Evolutionary conservation across 2,797 vertebrate species (phyloP).

Genomic region (Scyliorhinus canicula): DNA sequence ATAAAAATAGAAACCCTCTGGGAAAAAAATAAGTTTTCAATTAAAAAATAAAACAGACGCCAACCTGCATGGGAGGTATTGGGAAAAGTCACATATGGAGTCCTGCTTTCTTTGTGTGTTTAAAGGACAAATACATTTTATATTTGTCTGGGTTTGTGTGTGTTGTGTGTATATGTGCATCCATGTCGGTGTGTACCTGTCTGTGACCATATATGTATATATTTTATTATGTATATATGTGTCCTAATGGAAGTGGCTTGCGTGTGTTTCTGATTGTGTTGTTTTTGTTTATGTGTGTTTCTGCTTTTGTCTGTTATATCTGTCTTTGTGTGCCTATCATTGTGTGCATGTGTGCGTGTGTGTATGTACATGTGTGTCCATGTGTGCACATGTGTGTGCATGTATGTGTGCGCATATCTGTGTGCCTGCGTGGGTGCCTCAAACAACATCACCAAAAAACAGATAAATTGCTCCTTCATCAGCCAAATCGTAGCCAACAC

Average conservation of each 20-base stretch:
- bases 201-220: background rate
- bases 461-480: too few species aligned
- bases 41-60: slow-evolving; percentile 13
- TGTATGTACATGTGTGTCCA: background rate
- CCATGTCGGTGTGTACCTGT: background rate
- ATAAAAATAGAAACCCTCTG: slow-evolving; percentile 24
- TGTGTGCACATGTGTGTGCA: background rate
- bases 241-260: background rate
- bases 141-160: background rate
- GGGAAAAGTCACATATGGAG: slow-evolving; percentile 9
- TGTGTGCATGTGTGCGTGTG: background rate
- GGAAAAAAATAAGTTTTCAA: slow-evolving; percentile 2
- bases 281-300: background rate
- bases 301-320: background rate
- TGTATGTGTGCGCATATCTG: background rate
- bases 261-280: background rate
- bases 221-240: background rate
- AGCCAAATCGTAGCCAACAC: too few species aligned
- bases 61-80: slow-evolving; percentile 35
- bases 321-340: background rate
- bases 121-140: background rate
- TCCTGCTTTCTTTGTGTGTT: background rate
- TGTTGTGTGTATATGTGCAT: background rate
- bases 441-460: too few species aligned
- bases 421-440: background rate